Evolutionary conservation across 1,140 invertebrate species (phyloP), one percentile per base, ranked within the genome.

Genomic region (Halesus radiatus): DNA sequence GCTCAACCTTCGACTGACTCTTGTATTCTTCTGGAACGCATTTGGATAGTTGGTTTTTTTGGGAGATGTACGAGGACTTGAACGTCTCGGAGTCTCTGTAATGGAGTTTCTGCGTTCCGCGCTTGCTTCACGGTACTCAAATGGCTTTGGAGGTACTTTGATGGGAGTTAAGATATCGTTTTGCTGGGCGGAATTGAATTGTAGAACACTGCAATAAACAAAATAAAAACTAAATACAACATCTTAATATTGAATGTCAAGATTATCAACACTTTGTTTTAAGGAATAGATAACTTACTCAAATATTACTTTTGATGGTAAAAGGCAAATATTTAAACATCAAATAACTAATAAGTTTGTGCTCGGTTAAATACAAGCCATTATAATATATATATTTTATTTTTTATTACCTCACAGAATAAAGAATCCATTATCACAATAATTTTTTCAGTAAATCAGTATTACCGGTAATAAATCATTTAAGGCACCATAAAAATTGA

Each of bases 201-300:
- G 73, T 32, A 76, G 29, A 26, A 76, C 23, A n/a, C 73, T 76
- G 18, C 16, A 76, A 76, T 32, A 60, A 18, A 74, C 26, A 23
- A 23, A 52, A 6, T 53, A n/a, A 26, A 70, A 29, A 6, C 50
- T 15, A 45, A 3, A 50, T 52, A 68, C 1, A 23, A 53, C 1
- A 4, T 18, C 6, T 53, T 3, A 73, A 37, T 50, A 16, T 13
- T 53, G 18, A 52, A 7, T 16, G 22, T 16, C 29, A 18, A 4
- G 29, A 50, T 32, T 45, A 45, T 10, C 10, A 72, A 45, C 52
- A 18, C 16, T 72, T 20, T 72, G 45, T n/a, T 20, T 32, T 45
- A 4, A 0, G 23, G 8, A 32, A 54, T 22, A 16, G 23, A 74
- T 10, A 26, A 6, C 5, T 29, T 16, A 1, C 45, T 8, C 16